A percentile compares a stretch with the other conserved stretches of the same genome.
Conservation (phyloP, 2,888 invertebrate species). For the Brachyopa scutellaris region DNA sequence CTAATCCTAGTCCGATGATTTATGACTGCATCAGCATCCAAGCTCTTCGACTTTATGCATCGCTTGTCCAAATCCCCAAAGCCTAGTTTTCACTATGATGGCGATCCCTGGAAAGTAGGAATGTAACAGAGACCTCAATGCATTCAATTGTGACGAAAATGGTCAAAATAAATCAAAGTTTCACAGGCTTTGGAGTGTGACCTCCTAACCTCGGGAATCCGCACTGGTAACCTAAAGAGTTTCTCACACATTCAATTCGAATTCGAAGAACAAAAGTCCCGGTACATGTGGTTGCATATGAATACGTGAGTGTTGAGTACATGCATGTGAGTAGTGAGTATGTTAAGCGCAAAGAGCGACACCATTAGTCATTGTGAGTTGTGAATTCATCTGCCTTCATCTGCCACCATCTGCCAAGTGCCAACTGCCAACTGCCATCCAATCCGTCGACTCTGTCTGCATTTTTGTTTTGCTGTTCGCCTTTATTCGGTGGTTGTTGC, state of each 20-base stretch:
- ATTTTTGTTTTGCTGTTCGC: conserved; percentile 12
- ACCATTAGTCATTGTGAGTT: conserved; percentile 65
- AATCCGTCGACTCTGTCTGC: neutral
- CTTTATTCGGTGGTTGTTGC: conserved; percentile 1
- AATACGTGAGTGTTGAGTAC: too few species aligned
- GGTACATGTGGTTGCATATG: conserved; percentile 42
- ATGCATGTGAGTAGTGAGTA: conserved; percentile 6
- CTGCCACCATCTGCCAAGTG: conserved; percentile 10
- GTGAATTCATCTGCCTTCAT: conserved; percentile 44
- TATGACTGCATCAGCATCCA: conserved; percentile 44
- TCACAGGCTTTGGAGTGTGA: conserved; percentile 28
- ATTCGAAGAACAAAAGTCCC: conserved; percentile 33
- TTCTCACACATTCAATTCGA: conserved; percentile 21
- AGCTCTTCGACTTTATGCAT: conserved; percentile 2
- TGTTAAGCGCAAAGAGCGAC: conserved; percentile 40
- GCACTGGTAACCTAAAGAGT: conserved; percentile 7
- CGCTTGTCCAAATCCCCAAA: conserved; percentile 30
- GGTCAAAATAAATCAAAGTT: conserved; percentile 60
- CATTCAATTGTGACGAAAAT: conserved; percentile 52
- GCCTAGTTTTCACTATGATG: conserved; percentile 32
- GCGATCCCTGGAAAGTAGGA: neutral
- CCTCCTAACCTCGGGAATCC: conserved; percentile 57
- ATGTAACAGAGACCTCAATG: conserved; percentile 15
- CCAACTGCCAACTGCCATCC: conserved; percentile 4
- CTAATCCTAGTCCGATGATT: conserved; percentile 64